phyloP scores from a whole-genome alignment of 2,888 invertebrate species.

The Drosophila anomelani region DNA sequence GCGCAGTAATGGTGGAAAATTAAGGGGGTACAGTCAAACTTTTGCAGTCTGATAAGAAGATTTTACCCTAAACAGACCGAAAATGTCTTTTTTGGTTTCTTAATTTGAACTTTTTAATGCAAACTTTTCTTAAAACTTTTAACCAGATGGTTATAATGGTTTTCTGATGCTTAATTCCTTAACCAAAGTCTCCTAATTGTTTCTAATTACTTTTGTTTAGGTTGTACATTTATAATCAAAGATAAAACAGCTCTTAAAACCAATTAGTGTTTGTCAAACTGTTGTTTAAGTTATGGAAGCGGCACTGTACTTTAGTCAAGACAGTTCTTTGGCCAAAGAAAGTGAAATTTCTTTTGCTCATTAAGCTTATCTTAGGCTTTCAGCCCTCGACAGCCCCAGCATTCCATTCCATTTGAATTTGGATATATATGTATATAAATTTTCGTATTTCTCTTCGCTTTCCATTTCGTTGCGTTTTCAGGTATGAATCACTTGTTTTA shows the following conservation, averaged over 20 bases:
- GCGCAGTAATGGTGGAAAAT: slow-evolving; percentile 31
- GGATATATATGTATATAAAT: slow-evolving; percentile 3
- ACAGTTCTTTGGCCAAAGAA: slow-evolving; percentile 27
- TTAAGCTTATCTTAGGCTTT: slow-evolving; percentile 35
- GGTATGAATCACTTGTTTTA: slow-evolving; percentile 41
- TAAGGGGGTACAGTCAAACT: slow-evolving; percentile 5
- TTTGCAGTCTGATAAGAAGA: not conserved
- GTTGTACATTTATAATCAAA: not conserved
- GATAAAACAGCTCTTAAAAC: not conserved
- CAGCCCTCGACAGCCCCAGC: slow-evolving; percentile 15
- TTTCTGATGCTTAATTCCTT: not conserved
- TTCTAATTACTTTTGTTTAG: not conserved
- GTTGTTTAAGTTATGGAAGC: slow-evolving; percentile 1
- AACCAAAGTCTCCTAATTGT: not conserved
- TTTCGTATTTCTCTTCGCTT: slow-evolving; percentile 24
- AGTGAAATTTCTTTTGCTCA: slow-evolving; percentile 38
- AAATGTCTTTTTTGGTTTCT: not conserved
- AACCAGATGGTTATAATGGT: not conserved
- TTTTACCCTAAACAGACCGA: not conserved
- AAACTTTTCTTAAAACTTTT: not conserved
- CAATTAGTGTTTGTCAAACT: not conserved
- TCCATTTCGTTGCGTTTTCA: slow-evolving; percentile 37
- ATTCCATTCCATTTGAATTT: slow-evolving; percentile 36
- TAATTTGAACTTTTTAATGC: not conserved
- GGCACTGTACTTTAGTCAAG: slow-evolving; percentile 13